Percentiles rank a stretch among this genome's conserved stretches.
Conservation (phyloP, 2,888 invertebrate genomes). For the Phalangium opilio region DNA sequence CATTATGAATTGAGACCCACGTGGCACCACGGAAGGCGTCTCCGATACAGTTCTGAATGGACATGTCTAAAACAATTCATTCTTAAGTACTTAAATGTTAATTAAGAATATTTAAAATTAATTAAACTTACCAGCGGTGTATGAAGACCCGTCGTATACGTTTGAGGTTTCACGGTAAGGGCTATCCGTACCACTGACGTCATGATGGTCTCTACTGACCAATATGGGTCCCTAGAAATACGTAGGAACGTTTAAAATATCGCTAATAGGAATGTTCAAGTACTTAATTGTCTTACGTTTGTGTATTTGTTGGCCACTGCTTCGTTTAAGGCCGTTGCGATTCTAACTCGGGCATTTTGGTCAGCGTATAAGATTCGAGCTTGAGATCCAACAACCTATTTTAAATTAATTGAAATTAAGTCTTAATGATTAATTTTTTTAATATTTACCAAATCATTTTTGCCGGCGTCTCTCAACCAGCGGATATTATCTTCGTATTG, state of each 20-base stretch:
- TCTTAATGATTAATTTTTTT: not conserved
- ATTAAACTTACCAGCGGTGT: slow-evolving; percentile 38
- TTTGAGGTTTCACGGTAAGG: slow-evolving; percentile 47
- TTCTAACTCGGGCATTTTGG: slow-evolving; percentile 36
- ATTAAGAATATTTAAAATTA: no score
- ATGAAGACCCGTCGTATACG: slow-evolving; percentile 43
- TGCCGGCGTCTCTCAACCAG: slow-evolving; percentile 42
- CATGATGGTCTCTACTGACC: slow-evolving; percentile 45
- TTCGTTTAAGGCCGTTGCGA: slow-evolving; percentile 41
- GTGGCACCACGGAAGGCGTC: slow-evolving; percentile 44
- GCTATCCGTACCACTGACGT: slow-evolving; percentile 46
- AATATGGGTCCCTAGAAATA: slow-evolving; percentile 39
- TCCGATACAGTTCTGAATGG: slow-evolving; percentile 43
- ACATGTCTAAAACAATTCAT: slow-evolving; percentile 39
- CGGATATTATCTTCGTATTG: slow-evolving; percentile 43
- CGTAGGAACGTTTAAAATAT: not conserved
- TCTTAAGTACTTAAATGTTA: no score
- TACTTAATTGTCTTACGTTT: no score
- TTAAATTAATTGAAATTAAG: no score
- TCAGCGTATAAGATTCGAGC: slow-evolving; percentile 46
- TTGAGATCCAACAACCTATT: slow-evolving; percentile 36
- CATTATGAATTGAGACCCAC: slow-evolving; percentile 44
- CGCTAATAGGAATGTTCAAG: no score
- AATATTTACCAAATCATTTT: slow-evolving; percentile 37
- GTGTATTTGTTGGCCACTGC: slow-evolving; percentile 35